Evolutionary conservation across 1,140 invertebrate species (phyloP), one percentile per base, ranked within the genome.

Genomic region (Lucilia cuprina): DNA sequence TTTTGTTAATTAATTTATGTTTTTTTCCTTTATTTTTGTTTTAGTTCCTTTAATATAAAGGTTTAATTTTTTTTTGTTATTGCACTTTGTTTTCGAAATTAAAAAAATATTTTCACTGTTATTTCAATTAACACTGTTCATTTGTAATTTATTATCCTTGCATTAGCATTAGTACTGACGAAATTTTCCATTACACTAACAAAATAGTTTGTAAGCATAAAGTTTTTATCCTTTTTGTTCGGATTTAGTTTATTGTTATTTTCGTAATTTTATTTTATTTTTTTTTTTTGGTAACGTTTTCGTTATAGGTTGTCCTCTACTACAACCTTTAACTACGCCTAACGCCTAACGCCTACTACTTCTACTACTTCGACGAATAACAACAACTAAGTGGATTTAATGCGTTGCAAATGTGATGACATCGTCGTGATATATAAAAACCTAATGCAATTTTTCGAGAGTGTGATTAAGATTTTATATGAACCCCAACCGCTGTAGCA

Each of bases 381-480:
- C n/a, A n/a, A 25, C 65, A 5, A 17, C 74, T 83, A 83, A 77
- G 74, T 83, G 74, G 41, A 77, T 82, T 34, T 47, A 34, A 55
- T 82, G 74, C 55, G 21, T 74, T 80, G 75, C 74, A 83, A 84
- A 84, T 86, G 86, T 85, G 88, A 87, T 89, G 89, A 90, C 89
- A 90, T 90, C 89, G 88, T 90, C 89, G 88, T 86, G 88, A 88
- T 84, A 83, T 89, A 87, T 84, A 86, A 90, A 90, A 88, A 90
- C 89, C 89, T 90, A 90, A 90, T 90, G 89, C 89, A 89, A 90
- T 88, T 90, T 90, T 80, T 89, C 88, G 87, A 88, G 89, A 88
- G 83, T 86, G 86, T 84, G 89, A 86, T 86, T 90, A 88, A 86
- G 89, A 88, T 88, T 90, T 90, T 90, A 90, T 90, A 90, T 84